Conservation (phyloP, 2,888 invertebrate genomes). For the Mallateleia sp. region DNA sequence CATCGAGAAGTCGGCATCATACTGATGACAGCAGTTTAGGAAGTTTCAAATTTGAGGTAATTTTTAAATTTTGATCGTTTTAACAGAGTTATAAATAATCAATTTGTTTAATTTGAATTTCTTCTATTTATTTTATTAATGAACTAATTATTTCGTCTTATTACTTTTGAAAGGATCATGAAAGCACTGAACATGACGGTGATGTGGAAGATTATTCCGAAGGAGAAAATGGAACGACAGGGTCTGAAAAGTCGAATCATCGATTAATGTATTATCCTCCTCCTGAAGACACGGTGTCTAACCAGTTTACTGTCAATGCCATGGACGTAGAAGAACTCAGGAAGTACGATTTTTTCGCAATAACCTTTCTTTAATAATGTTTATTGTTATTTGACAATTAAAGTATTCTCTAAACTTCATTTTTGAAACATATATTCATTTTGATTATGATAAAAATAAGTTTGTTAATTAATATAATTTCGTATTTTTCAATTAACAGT, state of each 20-base stretch:
- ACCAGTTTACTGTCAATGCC: slow-evolving; percentile 96
- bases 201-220: slow-evolving; percentile 97
- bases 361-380: slow-evolving; percentile 5
- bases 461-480: too few species aligned
- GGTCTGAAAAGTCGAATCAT: slow-evolving; percentile 92
- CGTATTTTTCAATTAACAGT: too few species aligned
- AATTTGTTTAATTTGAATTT: too few species aligned
- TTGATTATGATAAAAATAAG: too few species aligned
- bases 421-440: too few species aligned
- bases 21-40: too few species aligned
- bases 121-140: too few species aligned
- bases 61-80: too few species aligned
- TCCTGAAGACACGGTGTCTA: slow-evolving; percentile 91
- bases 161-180: slow-evolving; percentile 89
- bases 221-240: slow-evolving; percentile 92
- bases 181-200: slow-evolving; percentile 95
- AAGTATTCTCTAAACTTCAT: too few species aligned
- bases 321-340: slow-evolving; percentile 96
- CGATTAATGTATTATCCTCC: slow-evolving; percentile 94
- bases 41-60: slow-evolving; percentile 93
- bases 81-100: too few species aligned
- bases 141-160: background rate
- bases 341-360: slow-evolving; percentile 89
- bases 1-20: too few species aligned
- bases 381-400: too few species aligned